Evolutionary conservation across 2,888 invertebrate genomes (phyloP), one percentile per base, ranked within the genome.

Genomic region (Drosophila conformis): DNA sequence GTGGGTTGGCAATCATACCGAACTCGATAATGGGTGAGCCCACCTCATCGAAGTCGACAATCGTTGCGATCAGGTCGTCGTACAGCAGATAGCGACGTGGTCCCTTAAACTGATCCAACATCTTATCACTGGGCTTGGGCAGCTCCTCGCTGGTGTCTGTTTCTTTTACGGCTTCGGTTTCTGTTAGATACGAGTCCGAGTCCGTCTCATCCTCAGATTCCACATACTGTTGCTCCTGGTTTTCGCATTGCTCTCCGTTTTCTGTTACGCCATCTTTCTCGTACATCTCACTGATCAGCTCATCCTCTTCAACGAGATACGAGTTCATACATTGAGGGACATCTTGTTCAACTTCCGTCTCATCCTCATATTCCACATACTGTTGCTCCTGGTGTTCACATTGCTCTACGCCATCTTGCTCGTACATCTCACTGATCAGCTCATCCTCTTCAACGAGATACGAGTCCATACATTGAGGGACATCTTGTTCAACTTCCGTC

Each of bases 61-160:
- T 89, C n/a, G 90, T 91, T 35, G 92, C 91, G 25, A 91, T 75
- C 21, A 91, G 80, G n/a, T 91, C 92, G 48, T 91, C 91, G 60
- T 79, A 91, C 6, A 92, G 79, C 78, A 91, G 65, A 40, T 91
- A 91, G 3, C 88, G 88, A 2, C 84, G 78, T 0, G 89, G 89
- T 21, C 87, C 90, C 40, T 81, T 87, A 46, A 83, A 87, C 31
- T 62, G 59, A 8, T 89, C 68, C 13, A 84, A 13, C 72, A 86
- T 73, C 64, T 90, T 87, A 10, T 86, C 82, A 56, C 78, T 85
- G 29, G 83, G 81, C 31, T 61, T 67, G 0, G 69, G 53, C 38
- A 78, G 33, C 18, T 80, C 76, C 3, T 72, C 82, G 15, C 74
- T 66, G 0, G 29, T 5, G 11, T 25, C 49, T 33, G 53, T 8